Evolutionary conservation across 2,113 vertebrate species (phyloP).

Genomic region (Triplophysa dalaica): DNA sequence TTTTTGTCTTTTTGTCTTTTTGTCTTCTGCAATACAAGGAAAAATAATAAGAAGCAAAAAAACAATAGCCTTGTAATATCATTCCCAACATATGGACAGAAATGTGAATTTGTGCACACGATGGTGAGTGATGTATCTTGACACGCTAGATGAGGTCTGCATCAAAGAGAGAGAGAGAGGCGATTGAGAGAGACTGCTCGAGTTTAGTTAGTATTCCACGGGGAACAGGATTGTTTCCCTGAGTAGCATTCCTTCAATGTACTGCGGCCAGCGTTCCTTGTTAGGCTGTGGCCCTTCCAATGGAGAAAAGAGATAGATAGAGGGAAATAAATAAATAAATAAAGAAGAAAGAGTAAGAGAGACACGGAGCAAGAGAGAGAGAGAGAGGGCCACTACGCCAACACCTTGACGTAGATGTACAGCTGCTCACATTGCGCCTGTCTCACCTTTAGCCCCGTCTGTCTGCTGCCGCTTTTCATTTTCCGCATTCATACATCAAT

Average conservation of each 20-base stretch:
- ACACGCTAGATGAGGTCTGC: conserved; percentile 75
- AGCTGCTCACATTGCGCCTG: conserved; percentile 92
- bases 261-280: conserved; percentile 90
- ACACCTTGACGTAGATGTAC: conserved; percentile 97
- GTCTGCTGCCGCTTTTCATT: conserved; percentile 99
- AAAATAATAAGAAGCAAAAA: conserved; percentile 10
- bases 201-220: conserved; percentile 92
- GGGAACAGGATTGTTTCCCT: conserved; percentile 79
- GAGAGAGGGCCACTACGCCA: conserved; percentile 80
- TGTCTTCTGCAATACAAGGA: neutral
- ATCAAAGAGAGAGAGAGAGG: conserved; percentile 46
- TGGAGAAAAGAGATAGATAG: conserved; percentile 63
- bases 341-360: conserved; percentile 35
- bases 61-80: conserved; percentile 15
- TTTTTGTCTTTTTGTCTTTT: neutral
- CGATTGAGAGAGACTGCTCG: conserved; percentile 36
- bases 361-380: conserved; percentile 49
- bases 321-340: conserved; percentile 52
- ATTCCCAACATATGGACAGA: conserved; percentile 21
- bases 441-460: conserved; percentile 98
- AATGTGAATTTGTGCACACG: conserved; percentile 86
- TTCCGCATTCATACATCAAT: conserved; percentile 99
- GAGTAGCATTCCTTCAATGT: conserved; percentile 87
- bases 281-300: conserved; percentile 92
- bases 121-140: conserved; percentile 91